Evolutionary conservation across 2,797 vertebrate genomes (phyloP), one percentile per base, ranked within the genome.

Genomic region (Glyptemys insculpta): DNA sequence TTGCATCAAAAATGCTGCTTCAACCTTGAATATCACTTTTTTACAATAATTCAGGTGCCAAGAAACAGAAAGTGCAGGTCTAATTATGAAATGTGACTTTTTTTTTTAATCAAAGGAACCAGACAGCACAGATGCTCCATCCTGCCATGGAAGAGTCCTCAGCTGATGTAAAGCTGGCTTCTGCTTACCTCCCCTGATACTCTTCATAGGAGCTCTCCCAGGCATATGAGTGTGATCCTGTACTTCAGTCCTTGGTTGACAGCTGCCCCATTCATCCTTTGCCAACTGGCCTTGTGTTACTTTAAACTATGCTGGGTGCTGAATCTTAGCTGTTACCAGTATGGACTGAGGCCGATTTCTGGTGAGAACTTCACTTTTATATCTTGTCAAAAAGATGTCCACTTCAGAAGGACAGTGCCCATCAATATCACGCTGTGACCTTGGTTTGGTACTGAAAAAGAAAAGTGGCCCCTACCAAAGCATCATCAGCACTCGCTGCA

Each of bases 251-350:
- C 49, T 78, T 54, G 34, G 16, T 15, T 81, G 50, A 14, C 10
- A 86, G 21, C 6, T 25, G 2, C 47, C 23, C 78, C 19, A 41
- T 68, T 59, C 62, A 27, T 84, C 72, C 5, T 84, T 54, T 87
- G 37, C 0, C 0, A 83, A 12, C 23, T 65, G 34, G 1, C n/a
- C 37, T 23, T 11, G 19, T 25, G 41, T 27, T 14, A 74, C 72
- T 44, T 27, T 80, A 85, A 83, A 62, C 5, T 80, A 47, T n/a
- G 47, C 9, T 65, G 41, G 62, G 79, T 89, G 19, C 4, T 41
- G n/a, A 37, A 72, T 37, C 68, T 23, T 41, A 72, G n/a, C 68
- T 72, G 68, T 72, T 37, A 16, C 10, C n/a, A 41, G n/a, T 72
- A 23, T 37, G 37, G n/a, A 37, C 65, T 72, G 62, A 65, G 16